Base-by-base conservation (phyloP, 2,797 vertebrate species). In the Sebastes vulpes region DNA sequence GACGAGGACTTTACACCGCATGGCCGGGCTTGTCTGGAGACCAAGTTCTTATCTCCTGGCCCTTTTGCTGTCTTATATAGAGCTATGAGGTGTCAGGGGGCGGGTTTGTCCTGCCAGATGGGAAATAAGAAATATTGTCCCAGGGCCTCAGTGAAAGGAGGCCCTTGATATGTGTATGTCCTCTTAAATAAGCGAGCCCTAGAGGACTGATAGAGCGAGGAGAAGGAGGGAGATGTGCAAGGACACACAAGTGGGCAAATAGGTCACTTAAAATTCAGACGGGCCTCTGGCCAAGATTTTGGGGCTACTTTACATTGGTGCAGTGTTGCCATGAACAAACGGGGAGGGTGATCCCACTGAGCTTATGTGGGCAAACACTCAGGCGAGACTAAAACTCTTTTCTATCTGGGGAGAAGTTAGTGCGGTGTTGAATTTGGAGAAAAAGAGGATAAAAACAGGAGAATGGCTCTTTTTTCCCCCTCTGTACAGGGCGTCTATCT, bases 1-100 rank as follows among this genome's bases (percentile, higher is more conserved):
- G 84, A 90, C 16, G 87, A 96, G 95, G 95, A 97, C 96, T 96
- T 96, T 96, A 96, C 90, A 95, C 95, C 68, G 64, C 96, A 96
- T 95, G 84, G 86, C 78, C 64, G 66, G 73, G 85, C 84, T 93
- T 90, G 83, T 94, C 89, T 90, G 69, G 48, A 90, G 42, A 86
- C 65, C 63, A 66, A 79, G 31, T 81, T 89, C 93, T 96, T 96
- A 96, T 96, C 95, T 87, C 77, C 87, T 20, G 87, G 64, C 42
- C 84, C 69, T 83, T 87, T 75, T 14, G 67, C 73, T 7, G 81
- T 86, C 89, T 92, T 91, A 84, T 95, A 92, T 89, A 91, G 85
- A 76, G 82, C 82, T 25, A 29, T 14, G 46, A 84, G 76, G 84
- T 77, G 84, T 85, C 79, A 72, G 92, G 83, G 91, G 92, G 91